Evolutionary conservation across 2,797 vertebrate species (phyloP), one percentile per base, ranked within the genome.

Genomic region (Onychomys arenicola): DNA sequence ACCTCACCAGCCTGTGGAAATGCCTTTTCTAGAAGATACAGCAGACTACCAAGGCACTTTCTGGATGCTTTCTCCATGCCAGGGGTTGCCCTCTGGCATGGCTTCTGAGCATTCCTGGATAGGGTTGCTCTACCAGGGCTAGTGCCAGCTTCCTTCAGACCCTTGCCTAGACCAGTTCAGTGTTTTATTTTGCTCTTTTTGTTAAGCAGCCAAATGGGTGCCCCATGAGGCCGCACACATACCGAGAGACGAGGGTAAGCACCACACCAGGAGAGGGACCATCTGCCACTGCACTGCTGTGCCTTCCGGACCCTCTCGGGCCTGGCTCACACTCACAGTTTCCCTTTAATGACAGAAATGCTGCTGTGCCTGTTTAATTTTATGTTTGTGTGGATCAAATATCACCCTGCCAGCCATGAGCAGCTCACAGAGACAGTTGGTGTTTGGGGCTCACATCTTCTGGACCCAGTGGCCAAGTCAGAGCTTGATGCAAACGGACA

Each of bases 41-140:
- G 6, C 23, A 5, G 11, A n/a, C 13, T n/a, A 83, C 29, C 5
- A 25, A 65, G 23, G 63, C 12, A 6, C 75, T 67, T 52, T 55
- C 89, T 55, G 34, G 34, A 80, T 37, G 40, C 32, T 80, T 29
- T 14, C 25, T 49, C 27, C 63, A 11, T 6, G 7, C 27, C 17
- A 23, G n/a, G 25, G 17, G 46, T 19, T 32, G 25, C 32, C 82
- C 69, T 63, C 43, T 57, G 32, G 10, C 8, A 4, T n/a, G 25
- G 25, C 27, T 25, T 5, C 81, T 21, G 6, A 75, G 10, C 34
- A 10, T 3, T 37, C 46, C 17, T 10, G 13, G 46, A 12, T 6
- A 23, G 7, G 0, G 17, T 14, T 12, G 71, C 73, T 52, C 1
- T 37, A 6, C 11, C 11, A 9, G 25, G 9, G 32, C 23, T 1